Base-by-base conservation (phyloP, 2,888 invertebrate genomes). In the Archips crataeganus region DNA sequence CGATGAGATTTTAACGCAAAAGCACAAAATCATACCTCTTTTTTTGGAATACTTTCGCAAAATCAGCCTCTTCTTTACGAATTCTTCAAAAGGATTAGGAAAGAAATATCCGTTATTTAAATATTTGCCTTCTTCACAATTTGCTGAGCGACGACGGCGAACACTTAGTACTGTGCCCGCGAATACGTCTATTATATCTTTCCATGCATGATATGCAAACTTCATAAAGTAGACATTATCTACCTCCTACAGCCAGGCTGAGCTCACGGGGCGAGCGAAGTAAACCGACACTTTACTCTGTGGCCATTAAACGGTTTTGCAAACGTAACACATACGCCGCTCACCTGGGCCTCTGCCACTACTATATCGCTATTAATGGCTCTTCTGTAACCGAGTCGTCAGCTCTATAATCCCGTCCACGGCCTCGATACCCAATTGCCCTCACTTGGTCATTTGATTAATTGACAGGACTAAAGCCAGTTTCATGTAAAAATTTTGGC, bases 401-500 rank as follows among this genome's bases (percentile, higher is more conserved):
- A 78, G 77, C 77, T 71, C 71, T 72, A 60, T 75, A 77, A 79
- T 80, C 73, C 77, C 75, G 77, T 75, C 73, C 67, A 62, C 64
- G 34, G 67, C 65, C 59, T 62, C 65, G 71, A 76, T 77, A 75
- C 75, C 51, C 68, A 64, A 63, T 68, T 34, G 63, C 36, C 49
- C n/a, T 42, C 59, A 65, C 64, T 51, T 60, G 60, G 39, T 68
- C 57, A 63, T 63, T 73, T 72, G 62, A 73, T 57, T 63, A 76
- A 78, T 77, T 66, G 76, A 78, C 75, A 76, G 47, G 36, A 42
- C 39, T 76, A 66, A 65, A 51, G 71, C 60, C 47, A 75, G 65
- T 75, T 75, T 63, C 63, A 74, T 77, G 77, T 75, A 73, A 74
- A 78, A 77, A 79, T 80, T 76, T 75, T 80, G 82, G 72, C 79